These are phyloP conservation scores for Balanococcus diminutus DNA, from an alignment of 2,888 invertebrate genomes.

Conservation along the genomic window DNA sequence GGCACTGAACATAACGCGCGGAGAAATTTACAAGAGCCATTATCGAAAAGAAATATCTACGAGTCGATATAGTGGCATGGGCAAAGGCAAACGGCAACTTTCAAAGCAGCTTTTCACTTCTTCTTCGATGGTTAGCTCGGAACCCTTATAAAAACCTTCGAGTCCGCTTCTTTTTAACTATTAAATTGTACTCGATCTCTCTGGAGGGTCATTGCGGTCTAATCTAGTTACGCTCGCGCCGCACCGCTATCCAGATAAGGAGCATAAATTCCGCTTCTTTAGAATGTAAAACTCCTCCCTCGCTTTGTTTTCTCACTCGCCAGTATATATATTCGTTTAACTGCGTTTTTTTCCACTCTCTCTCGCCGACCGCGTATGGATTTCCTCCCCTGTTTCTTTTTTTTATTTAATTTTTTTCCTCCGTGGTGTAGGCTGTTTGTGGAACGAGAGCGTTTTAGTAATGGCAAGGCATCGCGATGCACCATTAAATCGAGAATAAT, in stretches of 20 bases:
- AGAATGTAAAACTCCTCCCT: background rate
- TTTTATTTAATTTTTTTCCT: too few relatives aligned
- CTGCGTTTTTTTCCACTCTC: background rate
- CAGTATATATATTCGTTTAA: background rate
- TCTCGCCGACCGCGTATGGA: too few relatives aligned
- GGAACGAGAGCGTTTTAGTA: too few relatives aligned
- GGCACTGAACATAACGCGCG: background rate
- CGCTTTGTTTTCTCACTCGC: background rate
- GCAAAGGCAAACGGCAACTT: too few relatives aligned
- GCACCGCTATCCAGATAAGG: slow-evolving; percentile 40
- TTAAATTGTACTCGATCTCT: slow-evolving; percentile 49
- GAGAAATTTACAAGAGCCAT: slow-evolving; percentile 36
- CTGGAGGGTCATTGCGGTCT: slow-evolving; percentile 49
- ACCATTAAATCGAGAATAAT: too few relatives aligned
- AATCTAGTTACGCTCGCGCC: slow-evolving; percentile 49
- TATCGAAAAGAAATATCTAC: slow-evolving; percentile 34
- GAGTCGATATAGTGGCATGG: slow-evolving; percentile 38
- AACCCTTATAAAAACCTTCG: slow-evolving; percentile 37
- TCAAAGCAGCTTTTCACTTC: slow-evolving; percentile 38
- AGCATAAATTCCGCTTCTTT: slow-evolving; percentile 45
- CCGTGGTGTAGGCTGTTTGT: too few relatives aligned
- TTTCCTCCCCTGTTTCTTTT: too few relatives aligned
- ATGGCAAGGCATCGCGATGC: too few relatives aligned
- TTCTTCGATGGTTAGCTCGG: background rate
- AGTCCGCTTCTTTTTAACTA: slow-evolving; percentile 46